Conservation (phyloP, 2,113 vertebrate genomes). For the Pachypanchax playfairii region DNA sequence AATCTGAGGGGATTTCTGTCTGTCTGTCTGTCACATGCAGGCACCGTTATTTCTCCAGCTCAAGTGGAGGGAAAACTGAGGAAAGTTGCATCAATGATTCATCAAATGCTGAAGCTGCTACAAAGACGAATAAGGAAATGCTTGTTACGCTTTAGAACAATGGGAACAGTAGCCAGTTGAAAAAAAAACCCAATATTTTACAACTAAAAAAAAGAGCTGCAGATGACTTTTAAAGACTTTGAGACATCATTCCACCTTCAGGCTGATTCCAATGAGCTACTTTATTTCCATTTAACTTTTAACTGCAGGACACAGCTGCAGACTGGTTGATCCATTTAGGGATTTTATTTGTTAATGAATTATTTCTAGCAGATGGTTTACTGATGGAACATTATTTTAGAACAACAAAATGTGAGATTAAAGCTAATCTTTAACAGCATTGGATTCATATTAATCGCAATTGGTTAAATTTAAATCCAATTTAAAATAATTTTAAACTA, state of each 20-base stretch:
- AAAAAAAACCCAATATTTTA: slow-evolving; percentile 1
- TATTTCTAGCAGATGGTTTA: neutral
- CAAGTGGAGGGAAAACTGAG: neutral
- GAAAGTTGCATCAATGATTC: slow-evolving; percentile 6
- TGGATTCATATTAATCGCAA: too few relatives aligned
- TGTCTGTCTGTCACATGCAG: too few relatives aligned
- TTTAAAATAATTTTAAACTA: too few relatives aligned
- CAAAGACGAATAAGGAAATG: neutral
- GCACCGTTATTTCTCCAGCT: neutral
- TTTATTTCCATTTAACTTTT: slow-evolving; percentile 1
- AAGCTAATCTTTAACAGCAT: too few relatives aligned
- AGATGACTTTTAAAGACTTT: slow-evolving; percentile 13
- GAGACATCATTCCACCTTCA: neutral
- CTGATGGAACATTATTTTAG: too few relatives aligned
- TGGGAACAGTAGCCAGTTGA: neutral
- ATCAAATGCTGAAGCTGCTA: slow-evolving; percentile 1
- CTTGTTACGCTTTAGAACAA: neutral
- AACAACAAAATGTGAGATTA: too few relatives aligned
- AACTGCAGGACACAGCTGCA: neutral
- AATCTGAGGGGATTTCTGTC: neutral
- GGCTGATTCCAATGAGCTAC: neutral
- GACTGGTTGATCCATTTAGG: too few relatives aligned
- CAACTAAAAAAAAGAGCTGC: neutral
- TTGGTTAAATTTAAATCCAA: too few relatives aligned
- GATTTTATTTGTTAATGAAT: neutral